phyloP scores from a whole-genome alignment of 1,140 invertebrate species.

The Propsilocerus akamusi region DNA sequence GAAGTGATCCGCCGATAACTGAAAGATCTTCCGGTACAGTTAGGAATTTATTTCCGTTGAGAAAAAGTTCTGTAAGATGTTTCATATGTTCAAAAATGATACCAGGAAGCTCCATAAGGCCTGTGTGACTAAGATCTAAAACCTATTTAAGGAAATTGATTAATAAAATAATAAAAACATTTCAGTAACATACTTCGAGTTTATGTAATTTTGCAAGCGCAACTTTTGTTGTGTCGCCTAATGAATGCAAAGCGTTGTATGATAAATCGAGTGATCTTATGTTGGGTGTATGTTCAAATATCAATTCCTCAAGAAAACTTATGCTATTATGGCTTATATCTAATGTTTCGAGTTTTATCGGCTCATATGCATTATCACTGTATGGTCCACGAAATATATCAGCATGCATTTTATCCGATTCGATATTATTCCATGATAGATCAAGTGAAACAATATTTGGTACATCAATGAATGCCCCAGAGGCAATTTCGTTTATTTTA shows the following conservation, averaged over 20 bases:
- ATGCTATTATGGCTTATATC: slow-evolving; percentile 47
- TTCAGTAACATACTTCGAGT: slow-evolving; percentile 29
- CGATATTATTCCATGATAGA: slow-evolving; percentile 47
- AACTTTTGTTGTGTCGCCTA: slow-evolving; percentile 36
- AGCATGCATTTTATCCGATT: slow-evolving; percentile 32
- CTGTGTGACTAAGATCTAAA: slow-evolving; percentile 35
- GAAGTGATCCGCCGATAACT: slow-evolving; percentile 26
- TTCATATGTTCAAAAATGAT: slow-evolving; percentile 25
- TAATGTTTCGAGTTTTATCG: slow-evolving; percentile 39
- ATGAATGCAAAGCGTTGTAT: slow-evolving; percentile 41
- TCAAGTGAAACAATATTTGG: slow-evolving; percentile 44
- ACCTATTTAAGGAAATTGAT: slow-evolving; percentile 22
- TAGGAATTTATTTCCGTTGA: slow-evolving; percentile 33
- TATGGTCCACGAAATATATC: slow-evolving; percentile 39
- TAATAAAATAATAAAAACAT: slow-evolving; percentile 1
- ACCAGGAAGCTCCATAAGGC: slow-evolving; percentile 27
- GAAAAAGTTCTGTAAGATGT: slow-evolving; percentile 29
- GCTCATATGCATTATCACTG: slow-evolving; percentile 33
- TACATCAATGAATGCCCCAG: slow-evolving; percentile 40
- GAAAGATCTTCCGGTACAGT: slow-evolving; percentile 31
- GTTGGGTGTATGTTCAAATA: slow-evolving; percentile 49
- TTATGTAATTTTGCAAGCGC: slow-evolving; percentile 35
- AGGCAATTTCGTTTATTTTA: slow-evolving; percentile 33
- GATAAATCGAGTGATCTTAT: slow-evolving; percentile 43
- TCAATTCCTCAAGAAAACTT: slow-evolving; percentile 38